Percentiles rank a stretch among this genome's conserved stretches.
Conservation (phyloP, 2,888 invertebrate genomes). For the Phlogophora meticulosa region DNA sequence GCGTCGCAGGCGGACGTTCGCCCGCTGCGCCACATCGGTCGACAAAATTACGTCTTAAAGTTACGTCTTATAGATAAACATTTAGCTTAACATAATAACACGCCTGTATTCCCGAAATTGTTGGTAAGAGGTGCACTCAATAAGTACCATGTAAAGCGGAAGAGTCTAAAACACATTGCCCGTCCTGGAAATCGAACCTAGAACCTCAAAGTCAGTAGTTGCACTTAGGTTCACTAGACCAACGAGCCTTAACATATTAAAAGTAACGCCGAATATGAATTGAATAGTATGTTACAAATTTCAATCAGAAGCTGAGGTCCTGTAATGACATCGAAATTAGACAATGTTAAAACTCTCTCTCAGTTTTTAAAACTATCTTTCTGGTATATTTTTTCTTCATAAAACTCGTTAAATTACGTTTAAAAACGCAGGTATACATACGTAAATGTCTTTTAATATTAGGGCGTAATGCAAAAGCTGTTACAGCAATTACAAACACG, state of each 20-base stretch:
- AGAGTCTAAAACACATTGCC: too few species aligned
- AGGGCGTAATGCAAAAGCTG: constrained; percentile 60
- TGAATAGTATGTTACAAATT: background rate
- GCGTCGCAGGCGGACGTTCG: too few species aligned
- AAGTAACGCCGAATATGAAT: background rate
- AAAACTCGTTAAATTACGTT: constrained; percentile 31
- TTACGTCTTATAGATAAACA: background rate
- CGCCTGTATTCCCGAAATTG: too few species aligned
- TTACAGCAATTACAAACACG: constrained; percentile 73
- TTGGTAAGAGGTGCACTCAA: too few species aligned
- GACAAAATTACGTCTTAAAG: too few species aligned
- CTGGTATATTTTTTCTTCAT: background rate
- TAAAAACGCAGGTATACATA: constrained; percentile 38
- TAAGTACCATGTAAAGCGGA: too few species aligned
- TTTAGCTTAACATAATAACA: too few species aligned
- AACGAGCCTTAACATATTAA: background rate
- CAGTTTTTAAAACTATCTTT: background rate
- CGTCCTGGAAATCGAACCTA: too few species aligned
- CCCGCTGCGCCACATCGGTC: too few species aligned
- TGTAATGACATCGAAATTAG: constrained; percentile 7
- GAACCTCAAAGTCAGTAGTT: too few species aligned
- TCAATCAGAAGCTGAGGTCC: background rate
- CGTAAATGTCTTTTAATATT: constrained; percentile 53
- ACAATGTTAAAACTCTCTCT: constrained; percentile 6
- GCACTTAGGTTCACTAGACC: too few species aligned